Conservation (phyloP, 2,797 vertebrate genomes). For the Hylomyscus alleni region DNA sequence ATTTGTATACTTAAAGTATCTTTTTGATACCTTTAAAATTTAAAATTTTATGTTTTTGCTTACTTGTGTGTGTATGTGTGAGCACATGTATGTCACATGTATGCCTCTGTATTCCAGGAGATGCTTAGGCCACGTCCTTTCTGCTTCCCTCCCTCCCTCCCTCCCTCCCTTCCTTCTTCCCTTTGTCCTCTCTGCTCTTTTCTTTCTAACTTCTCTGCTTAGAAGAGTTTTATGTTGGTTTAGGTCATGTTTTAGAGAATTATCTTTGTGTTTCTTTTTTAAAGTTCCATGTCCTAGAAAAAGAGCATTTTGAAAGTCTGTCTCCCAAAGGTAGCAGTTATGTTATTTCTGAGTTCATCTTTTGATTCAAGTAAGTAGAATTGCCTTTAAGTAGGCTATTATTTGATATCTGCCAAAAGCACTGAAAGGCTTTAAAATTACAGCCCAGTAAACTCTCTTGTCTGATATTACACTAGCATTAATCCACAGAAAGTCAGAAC, state of each 20-base stretch:
- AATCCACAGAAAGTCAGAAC: slow-evolving; percentile 58
- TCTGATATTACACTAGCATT: slow-evolving; percentile 28
- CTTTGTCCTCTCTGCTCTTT: neutral
- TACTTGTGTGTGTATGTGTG: neutral
- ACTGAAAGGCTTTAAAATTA: slow-evolving; percentile 73
- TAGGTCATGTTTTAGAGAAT: slow-evolving; percentile 59
- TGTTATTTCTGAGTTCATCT: slow-evolving; percentile 69
- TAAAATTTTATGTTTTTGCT: neutral
- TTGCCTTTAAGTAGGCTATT: slow-evolving; percentile 72
- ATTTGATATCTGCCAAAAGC: slow-evolving; percentile 65
- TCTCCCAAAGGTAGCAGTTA: slow-evolving; percentile 59
- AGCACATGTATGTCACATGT: neutral
- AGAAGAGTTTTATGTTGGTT: slow-evolving; percentile 49
- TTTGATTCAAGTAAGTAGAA: slow-evolving; percentile 68
- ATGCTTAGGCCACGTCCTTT: neutral
- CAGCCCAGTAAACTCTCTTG: slow-evolving; percentile 45
- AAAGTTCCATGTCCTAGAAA: slow-evolving; percentile 52
- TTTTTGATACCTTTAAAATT: neutral
- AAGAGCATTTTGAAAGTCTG: slow-evolving; percentile 64
- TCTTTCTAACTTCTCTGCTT: slow-evolving; percentile 39
- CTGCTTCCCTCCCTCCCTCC: too few relatives aligned
- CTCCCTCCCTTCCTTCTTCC: too few relatives aligned
- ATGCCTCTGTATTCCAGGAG: neutral
- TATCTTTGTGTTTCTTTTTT: slow-evolving; percentile 56
- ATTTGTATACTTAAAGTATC: neutral